Evolutionary conservation across 2,888 invertebrate genomes (phyloP).

Genomic region (Temnothorax ravouxi): DNA sequence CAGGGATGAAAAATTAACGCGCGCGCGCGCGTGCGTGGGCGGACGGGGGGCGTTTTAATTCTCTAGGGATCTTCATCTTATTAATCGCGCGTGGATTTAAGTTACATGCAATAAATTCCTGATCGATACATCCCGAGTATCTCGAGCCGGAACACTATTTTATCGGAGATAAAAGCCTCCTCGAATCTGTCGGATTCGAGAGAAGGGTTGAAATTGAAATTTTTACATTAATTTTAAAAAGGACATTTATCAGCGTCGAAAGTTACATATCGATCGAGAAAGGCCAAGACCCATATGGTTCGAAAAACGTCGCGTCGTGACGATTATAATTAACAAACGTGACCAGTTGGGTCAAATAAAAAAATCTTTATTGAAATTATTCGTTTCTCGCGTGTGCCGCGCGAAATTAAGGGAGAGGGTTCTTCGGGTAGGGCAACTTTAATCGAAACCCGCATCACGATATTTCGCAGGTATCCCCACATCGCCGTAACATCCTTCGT

Average conservation of each 20-base stretch:
- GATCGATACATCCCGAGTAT: not conserved
- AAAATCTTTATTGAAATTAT: not conserved
- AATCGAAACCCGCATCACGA: not conserved
- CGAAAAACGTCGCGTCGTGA: no score
- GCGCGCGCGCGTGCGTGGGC: no score
- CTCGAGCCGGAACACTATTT: not conserved
- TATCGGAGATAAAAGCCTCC: not conserved
- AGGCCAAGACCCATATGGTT: no score
- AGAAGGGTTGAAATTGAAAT: not conserved
- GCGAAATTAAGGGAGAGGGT: not conserved
- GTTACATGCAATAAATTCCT: not conserved
- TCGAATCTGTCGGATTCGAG: not conserved
- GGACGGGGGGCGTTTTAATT: not conserved
- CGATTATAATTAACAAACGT: no score
- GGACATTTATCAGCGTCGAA: no score
- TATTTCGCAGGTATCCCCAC: not conserved
- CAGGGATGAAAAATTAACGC: not conserved
- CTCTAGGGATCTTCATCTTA: no score
- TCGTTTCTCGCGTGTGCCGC: not conserved
- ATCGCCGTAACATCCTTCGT: not conserved
- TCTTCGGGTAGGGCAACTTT: not conserved
- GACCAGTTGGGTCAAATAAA: no score
- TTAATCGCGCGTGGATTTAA: not conserved
- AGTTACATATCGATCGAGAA: no score
- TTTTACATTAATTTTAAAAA: no score